A percentile compares a stretch with the other conserved stretches of the same genome.
These are phyloP conservation scores for Ctenochaetus hawaiiensis DNA, from an alignment of 2,797 vertebrate species.

Conservation along the genomic window DNA sequence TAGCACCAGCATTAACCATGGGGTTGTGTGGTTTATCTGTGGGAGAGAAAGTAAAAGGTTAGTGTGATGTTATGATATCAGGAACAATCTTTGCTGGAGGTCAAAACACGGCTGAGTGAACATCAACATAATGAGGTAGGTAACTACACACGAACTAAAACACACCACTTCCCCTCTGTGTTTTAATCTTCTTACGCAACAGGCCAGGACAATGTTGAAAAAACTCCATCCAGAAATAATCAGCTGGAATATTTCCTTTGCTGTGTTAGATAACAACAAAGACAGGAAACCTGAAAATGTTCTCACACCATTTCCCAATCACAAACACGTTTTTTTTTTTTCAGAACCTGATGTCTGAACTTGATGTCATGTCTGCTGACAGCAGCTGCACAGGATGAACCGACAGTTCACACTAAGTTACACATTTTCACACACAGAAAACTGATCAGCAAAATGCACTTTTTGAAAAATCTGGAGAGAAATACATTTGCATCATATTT, in stretches of 20 bases:
- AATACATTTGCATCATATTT: background rate
- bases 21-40: constrained; percentile 99
- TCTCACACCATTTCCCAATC: background rate
- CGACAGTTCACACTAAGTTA: background rate
- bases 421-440: background rate
- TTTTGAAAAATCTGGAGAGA: background rate
- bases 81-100: background rate
- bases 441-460: background rate
- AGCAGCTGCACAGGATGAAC: background rate
- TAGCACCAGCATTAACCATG: constrained; percentile 99
- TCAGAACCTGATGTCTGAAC: background rate
- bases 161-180: background rate
- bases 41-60: constrained; percentile 43
- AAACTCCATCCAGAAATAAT: constrained; percentile 15
- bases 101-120: constrained; percentile 5
- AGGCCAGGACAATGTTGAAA: background rate
- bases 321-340: background rate
- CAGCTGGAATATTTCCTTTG: constrained; percentile 22
- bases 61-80: no score
- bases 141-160: constrained; percentile 1
- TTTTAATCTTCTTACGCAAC: constrained; percentile 48
- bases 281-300: constrained; percentile 18
- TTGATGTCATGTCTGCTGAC: background rate
- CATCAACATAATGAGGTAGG: background rate
- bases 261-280: constrained; percentile 18